A percentile compares a stretch with the other conserved stretches of the same genome.
Conservation (phyloP, 2,888 invertebrate genomes). For the Danaus chrysippus region DNA sequence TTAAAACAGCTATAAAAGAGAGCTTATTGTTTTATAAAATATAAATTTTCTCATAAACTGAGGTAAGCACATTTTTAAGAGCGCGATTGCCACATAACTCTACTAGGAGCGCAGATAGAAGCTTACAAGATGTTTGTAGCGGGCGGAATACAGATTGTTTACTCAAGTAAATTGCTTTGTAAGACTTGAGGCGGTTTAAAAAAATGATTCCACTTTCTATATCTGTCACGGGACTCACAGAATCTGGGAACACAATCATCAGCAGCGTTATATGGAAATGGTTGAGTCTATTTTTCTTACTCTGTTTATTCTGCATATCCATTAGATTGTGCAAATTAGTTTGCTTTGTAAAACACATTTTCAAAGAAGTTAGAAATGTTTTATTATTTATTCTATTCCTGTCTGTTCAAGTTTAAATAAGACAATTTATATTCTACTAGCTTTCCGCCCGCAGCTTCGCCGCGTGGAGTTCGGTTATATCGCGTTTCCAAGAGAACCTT, state of each 20-base stretch:
- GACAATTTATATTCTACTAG: too few relatives aligned
- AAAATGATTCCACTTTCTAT: conserved; percentile 48
- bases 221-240: conserved; percentile 42
- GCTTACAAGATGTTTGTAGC: conserved; percentile 19
- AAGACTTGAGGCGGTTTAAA: conserved; percentile 60
- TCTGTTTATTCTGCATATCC: conserved; percentile 14
- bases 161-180: conserved; percentile 70
- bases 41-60: conserved; percentile 29
- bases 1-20: neutral
- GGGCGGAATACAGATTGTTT: conserved; percentile 32
- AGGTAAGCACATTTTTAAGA: conserved; percentile 28
- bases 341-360: conserved; percentile 8
- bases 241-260: conserved; percentile 45
- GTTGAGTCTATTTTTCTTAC: conserved; percentile 12
- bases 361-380: conserved; percentile 1
- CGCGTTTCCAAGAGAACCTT: too few relatives aligned
- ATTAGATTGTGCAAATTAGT: conserved; percentile 17
- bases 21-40: conserved; percentile 26
- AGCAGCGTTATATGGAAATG: conserved; percentile 38
- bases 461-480: too few relatives aligned
- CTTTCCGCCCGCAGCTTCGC: too few relatives aligned
- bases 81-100: conserved; percentile 29
- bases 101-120: conserved; percentile 23
- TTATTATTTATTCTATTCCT: neutral
- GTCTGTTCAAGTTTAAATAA: neutral